Percentiles rank a stretch among this genome's conserved stretches.
These are phyloP conservation scores for Julus scandinavius DNA, from an alignment of 2,888 invertebrate species.

Conservation along the genomic window DNA sequence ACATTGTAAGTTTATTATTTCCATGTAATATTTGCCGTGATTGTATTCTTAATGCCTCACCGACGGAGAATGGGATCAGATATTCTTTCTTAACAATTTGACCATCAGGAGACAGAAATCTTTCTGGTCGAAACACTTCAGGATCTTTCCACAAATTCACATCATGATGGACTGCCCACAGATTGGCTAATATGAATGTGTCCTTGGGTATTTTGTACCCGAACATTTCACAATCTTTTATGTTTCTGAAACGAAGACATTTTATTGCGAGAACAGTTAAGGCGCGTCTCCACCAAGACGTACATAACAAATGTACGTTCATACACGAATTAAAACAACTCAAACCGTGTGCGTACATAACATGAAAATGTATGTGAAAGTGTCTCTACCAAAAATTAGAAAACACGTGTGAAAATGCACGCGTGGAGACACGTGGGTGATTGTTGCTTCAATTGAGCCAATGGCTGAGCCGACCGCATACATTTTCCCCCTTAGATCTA, in stretches of 20 bases:
- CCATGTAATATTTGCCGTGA: neutral
- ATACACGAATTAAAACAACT: too few species aligned
- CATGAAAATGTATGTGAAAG: too few species aligned
- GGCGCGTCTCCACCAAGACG: too few species aligned
- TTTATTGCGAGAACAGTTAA: too few species aligned
- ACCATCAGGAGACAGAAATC: conserved; percentile 55
- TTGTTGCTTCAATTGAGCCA: too few species aligned
- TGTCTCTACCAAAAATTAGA: too few species aligned
- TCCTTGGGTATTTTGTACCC: conserved; percentile 54
- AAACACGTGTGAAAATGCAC: too few species aligned
- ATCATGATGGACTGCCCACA: conserved; percentile 18
- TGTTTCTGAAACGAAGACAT: neutral
- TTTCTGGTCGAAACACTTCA: neutral
- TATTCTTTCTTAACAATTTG: conserved; percentile 53
- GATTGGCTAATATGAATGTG: conserved; percentile 25
- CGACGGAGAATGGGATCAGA: conserved; percentile 57
- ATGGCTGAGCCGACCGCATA: too few species aligned
- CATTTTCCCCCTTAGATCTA: too few species aligned
- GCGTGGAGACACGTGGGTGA: too few species aligned
- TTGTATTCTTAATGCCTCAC: conserved; percentile 1
- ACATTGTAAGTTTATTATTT: neutral
- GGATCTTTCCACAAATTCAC: conserved; percentile 23
- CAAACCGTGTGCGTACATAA: too few species aligned
- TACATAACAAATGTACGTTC: too few species aligned
- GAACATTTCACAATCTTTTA: neutral